Evolutionary conservation across 1,140 invertebrate genomes (phyloP).

Genomic region (Philotrypesis tridentata): DNA sequence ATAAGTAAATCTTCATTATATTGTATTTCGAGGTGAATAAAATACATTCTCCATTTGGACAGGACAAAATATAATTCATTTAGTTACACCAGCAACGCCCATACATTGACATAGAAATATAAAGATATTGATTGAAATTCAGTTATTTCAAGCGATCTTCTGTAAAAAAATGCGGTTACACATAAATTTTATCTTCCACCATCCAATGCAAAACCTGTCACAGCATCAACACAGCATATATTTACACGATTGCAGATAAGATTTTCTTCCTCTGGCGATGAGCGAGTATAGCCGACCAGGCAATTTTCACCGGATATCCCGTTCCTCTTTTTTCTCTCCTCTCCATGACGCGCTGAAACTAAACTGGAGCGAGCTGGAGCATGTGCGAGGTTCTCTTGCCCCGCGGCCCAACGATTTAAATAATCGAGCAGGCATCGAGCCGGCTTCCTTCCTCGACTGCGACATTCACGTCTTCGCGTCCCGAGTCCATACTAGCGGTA

Average conservation of each 20-base stretch:
- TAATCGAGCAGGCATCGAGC: conserved; percentile 33
- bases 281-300: neutral
- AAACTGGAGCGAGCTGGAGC: neutral
- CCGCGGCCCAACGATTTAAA: conserved; percentile 37
- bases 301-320: neutral
- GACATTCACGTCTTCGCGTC: neutral
- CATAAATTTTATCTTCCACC: too few species aligned
- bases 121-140: too few species aligned
- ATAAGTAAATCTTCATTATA: too few species aligned
- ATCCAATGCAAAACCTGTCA: too few species aligned
- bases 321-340: neutral
- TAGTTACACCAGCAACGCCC: too few species aligned
- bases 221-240: neutral
- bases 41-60: too few species aligned
- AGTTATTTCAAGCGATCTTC: too few species aligned
- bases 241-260: neutral
- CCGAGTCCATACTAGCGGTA: neutral
- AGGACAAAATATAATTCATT: too few species aligned
- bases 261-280: neutral
- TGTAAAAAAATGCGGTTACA: too few species aligned
- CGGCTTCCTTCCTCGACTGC: neutral
- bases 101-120: too few species aligned
- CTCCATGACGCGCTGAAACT: too few species aligned
- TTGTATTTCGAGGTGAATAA: too few species aligned
- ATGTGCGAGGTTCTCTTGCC: neutral